These are phyloP conservation scores for Daubentonia madagascariensis DNA, from an alignment of 2,113 vertebrate species.

Conservation along the genomic window DNA sequence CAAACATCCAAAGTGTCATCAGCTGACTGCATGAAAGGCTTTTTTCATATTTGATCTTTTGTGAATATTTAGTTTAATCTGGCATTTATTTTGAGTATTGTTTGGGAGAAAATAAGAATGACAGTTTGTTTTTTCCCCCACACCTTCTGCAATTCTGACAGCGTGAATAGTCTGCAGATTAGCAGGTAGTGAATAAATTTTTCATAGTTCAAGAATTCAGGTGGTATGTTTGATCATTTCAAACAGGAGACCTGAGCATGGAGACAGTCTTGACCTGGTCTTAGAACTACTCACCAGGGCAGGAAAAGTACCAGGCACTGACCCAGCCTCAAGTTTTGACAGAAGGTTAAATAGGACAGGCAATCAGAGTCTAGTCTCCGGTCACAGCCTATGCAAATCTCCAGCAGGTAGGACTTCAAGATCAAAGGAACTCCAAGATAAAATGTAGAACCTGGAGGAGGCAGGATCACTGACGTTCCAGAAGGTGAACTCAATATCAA, in stretches of 20 bases:
- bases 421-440: background rate
- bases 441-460: background rate
- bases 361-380: background rate
- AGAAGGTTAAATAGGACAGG: background rate
- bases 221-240: background rate
- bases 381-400: background rate
- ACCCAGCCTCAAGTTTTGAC: background rate
- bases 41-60: background rate
- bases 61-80: background rate
- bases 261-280: background rate
- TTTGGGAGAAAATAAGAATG: background rate
- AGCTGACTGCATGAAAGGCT: background rate
- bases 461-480: background rate
- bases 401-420: background rate
- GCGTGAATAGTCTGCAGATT: background rate
- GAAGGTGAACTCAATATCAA: background rate
- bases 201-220: background rate
- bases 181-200: background rate
- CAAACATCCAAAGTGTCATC: background rate
- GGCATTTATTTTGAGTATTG: background rate
- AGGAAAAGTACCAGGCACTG: background rate
- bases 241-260: background rate
- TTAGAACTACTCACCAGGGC: background rate
- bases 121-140: background rate
- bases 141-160: background rate